A percentile compares a stretch with the other conserved stretches of the same genome.
These are phyloP conservation scores for Sebastes nivosus DNA, from an alignment of 2,797 vertebrate species.

Conservation along the genomic window DNA sequence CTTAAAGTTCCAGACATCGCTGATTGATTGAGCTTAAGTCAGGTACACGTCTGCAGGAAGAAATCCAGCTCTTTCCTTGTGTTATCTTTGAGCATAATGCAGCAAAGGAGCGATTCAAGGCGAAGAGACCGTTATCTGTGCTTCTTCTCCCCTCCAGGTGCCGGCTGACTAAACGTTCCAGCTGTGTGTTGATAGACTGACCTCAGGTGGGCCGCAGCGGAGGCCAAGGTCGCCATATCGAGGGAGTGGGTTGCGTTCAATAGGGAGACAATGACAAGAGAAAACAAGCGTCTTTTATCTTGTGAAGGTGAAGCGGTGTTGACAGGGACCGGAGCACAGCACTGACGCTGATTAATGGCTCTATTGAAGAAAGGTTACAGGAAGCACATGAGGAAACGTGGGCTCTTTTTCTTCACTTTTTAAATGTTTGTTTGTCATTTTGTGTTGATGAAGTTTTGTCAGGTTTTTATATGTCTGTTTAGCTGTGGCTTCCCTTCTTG, in stretches of 20 bases:
- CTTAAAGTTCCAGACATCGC: conserved; percentile 44
- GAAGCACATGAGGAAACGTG: neutral
- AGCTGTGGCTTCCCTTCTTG: neutral
- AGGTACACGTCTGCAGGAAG: conserved; percentile 35
- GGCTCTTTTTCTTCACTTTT: neutral
- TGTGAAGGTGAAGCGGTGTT: conserved; percentile 38
- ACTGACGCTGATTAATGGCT: conserved; percentile 37
- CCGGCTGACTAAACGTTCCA: conserved; percentile 38
- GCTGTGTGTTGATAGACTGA: conserved; percentile 57
- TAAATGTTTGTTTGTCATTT: neutral
- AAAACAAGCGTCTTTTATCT: conserved; percentile 50
- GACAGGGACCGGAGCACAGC: conserved; percentile 12
- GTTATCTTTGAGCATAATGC: conserved; percentile 35
- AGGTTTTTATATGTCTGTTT: neutral
- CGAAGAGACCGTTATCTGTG: conserved; percentile 15
- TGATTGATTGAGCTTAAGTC: conserved; percentile 72
- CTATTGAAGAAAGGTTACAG: conserved; percentile 22
- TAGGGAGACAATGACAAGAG: conserved; percentile 25
- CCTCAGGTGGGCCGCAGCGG: conserved; percentile 50
- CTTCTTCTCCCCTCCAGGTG: conserved; percentile 32
- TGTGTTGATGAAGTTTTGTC: neutral
- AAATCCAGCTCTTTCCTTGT: conserved; percentile 18
- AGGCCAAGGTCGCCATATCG: conserved; percentile 37
- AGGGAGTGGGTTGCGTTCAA: conserved; percentile 19
- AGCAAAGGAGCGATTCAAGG: conserved; percentile 2